A percentile compares a stretch with the other conserved stretches of the same genome.
These are phyloP conservation scores for Deilephila porcellus DNA, from an alignment of 2,888 invertebrate genomes.

Conservation along the genomic window DNA sequence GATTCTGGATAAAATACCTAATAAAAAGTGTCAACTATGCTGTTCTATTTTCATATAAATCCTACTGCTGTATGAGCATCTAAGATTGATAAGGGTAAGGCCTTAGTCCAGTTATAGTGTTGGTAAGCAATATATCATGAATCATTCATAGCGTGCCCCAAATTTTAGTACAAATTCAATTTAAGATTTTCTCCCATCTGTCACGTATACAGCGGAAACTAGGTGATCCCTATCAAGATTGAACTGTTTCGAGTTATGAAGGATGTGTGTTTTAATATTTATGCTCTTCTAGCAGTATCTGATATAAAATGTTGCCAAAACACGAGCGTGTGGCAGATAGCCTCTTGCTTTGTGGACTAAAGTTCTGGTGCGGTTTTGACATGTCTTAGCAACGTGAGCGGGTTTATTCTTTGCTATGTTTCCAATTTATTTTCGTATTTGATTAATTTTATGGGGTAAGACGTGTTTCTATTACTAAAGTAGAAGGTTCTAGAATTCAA, in stretches of 20 bases:
- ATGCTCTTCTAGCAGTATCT: constrained; percentile 13
- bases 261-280: constrained; percentile 22
- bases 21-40: no score
- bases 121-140: neutral
- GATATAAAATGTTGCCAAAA: constrained; percentile 24
- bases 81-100: no score
- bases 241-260: constrained; percentile 16
- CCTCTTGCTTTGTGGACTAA: neutral
- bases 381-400: neutral
- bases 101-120: no score
- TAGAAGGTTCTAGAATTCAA: no score
- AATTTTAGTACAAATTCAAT: constrained; percentile 21
- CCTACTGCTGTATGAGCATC: no score
- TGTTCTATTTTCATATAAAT: no score
- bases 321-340: neutral
- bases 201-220: constrained; percentile 2
- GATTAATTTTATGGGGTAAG: neutral
- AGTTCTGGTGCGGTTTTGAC: neutral
- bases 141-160: neutral
- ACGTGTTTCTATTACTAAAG: no score
- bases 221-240: constrained; percentile 14
- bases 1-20: no score
- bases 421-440: neutral
- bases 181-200: neutral
- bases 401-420: neutral